Base-by-base conservation (phyloP, 2,797 vertebrate species). In the Knipowitschia caucasica region DNA sequence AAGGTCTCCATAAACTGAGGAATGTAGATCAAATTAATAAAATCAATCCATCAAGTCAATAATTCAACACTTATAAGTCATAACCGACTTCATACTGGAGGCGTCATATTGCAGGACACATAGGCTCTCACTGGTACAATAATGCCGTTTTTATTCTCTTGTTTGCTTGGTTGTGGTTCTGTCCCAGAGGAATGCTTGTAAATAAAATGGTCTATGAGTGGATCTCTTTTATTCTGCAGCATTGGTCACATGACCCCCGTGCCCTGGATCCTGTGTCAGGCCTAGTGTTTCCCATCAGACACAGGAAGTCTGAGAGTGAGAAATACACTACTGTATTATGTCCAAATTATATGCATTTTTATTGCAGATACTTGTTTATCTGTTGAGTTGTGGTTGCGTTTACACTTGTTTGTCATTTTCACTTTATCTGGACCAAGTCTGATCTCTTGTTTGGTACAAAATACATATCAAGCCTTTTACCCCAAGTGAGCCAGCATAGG, bases 271-370 rank as follows among this genome's bases (percentile, higher is more conserved):
- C 77, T 64, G 43, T 82, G 54, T 62, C 69, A 67, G 56, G 59
- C 62, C 66, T 70, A 59, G 26, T 57, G 77, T 83, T 87, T 89
- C 84, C 84, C 83, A 86, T 80, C 83, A 80, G 57, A 85, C 61
- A 74, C 85, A 83, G 85, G 83, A 88, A 81, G 70, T 67, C 51
- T 55, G 52, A 74, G 77, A 74, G 38, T 52, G 65, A 43, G 67
- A 67, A 64, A 53, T 65, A 58, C 26, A 20, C 67, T 55, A 42
- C 74, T 72, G 34, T 59, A 60, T 68, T 71, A 67, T 71, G 59
- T 65, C 27, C 64, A 59, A 62, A 56, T 46, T 69, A 51, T 17
- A 15, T 2, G 15, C 17, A 17, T 35, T 17, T 38, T 38, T 36
- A 17, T 7, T 4, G 18, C 17, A n/a, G n/a, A n/a, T n/a, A n/a